These are phyloP conservation scores for Amphipoea oculea DNA, from an alignment of 2,888 invertebrate species.

Conservation along the genomic window DNA sequence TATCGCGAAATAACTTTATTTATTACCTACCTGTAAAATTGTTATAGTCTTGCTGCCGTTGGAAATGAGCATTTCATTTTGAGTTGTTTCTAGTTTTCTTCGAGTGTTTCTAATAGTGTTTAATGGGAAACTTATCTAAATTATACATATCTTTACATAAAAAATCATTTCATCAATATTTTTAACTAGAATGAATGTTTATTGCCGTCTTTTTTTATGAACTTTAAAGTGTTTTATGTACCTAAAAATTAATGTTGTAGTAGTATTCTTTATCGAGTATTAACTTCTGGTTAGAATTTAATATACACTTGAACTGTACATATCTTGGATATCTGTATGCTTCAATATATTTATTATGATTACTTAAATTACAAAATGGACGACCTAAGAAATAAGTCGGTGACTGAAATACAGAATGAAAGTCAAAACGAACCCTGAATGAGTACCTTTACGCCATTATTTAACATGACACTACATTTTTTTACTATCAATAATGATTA, in stretches of 20 bases:
- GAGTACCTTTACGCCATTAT: slow-evolving; percentile 18
- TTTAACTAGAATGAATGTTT: slow-evolving; percentile 60
- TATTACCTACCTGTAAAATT: slow-evolving; percentile 44
- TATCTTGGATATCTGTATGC: slow-evolving; percentile 65
- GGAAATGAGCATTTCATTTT: slow-evolving; percentile 50
- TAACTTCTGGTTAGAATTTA: slow-evolving; percentile 63
- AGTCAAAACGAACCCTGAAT: slow-evolving; percentile 13
- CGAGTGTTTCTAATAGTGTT: slow-evolving; percentile 46
- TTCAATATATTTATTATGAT: slow-evolving; percentile 59
- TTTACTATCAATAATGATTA: neutral
- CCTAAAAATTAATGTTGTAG: slow-evolving; percentile 63
- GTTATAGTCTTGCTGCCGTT: slow-evolving; percentile 37
- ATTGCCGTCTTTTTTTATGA: slow-evolving; percentile 60
- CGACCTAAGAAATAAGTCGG: slow-evolving; percentile 56
- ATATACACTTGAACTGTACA: slow-evolving; percentile 65
- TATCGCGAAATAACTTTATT: slow-evolving; percentile 40
- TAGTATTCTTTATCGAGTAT: slow-evolving; percentile 69
- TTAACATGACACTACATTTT: neutral
- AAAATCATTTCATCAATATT: slow-evolving; percentile 55
- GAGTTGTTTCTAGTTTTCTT: slow-evolving; percentile 49
- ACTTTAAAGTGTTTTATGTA: slow-evolving; percentile 61
- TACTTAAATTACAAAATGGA: slow-evolving; percentile 44
- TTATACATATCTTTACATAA: slow-evolving; percentile 66
- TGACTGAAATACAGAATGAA: slow-evolving; percentile 54
- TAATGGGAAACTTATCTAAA: slow-evolving; percentile 60